A percentile compares a stretch with the other conserved stretches of the same genome.
Evolutionary conservation across 1,140 invertebrate species (phyloP).

Genomic region (Aphaenogaster rudis): DNA sequence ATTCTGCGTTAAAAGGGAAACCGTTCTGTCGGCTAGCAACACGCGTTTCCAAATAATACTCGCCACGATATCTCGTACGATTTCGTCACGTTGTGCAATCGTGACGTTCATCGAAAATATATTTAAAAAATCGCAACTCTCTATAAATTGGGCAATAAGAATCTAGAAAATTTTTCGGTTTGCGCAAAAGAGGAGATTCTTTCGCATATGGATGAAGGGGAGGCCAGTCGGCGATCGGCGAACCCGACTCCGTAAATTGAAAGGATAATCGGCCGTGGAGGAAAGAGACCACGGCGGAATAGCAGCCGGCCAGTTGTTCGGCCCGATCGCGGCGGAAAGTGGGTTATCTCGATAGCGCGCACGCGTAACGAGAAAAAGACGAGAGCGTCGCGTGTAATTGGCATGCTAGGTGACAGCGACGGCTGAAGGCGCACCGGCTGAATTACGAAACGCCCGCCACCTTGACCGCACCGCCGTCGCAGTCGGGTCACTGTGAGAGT

Average conservation of each 20-base stretch:
- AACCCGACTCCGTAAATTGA: not conserved
- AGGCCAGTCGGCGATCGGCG: not conserved
- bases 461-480: slow-evolving; percentile 47
- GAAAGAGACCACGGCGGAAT: not conserved
- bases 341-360: slow-evolving; percentile 47
- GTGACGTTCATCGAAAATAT: not conserved
- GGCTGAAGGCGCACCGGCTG: slow-evolving; percentile 20
- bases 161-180: not conserved
- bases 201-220: not conserved
- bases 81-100: slow-evolving; percentile 23
- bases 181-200: not conserved
- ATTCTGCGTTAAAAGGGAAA: not conserved
- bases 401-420: slow-evolving; percentile 43
- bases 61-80: not conserved
- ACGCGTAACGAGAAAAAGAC: slow-evolving; percentile 45
- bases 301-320: too few species aligned
- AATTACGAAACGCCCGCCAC: slow-evolving; percentile 55
- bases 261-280: not conserved
- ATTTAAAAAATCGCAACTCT: not conserved
- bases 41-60: not conserved
- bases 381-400: slow-evolving; percentile 56
- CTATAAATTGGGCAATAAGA: not conserved
- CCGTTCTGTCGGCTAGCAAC: not conserved
- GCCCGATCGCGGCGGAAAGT: slow-evolving; percentile 21
- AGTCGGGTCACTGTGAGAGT: slow-evolving; percentile 32